phyloP scores from a whole-genome alignment of 2,888 invertebrate genomes.

The Poecilobothrus nobilitatus region DNA sequence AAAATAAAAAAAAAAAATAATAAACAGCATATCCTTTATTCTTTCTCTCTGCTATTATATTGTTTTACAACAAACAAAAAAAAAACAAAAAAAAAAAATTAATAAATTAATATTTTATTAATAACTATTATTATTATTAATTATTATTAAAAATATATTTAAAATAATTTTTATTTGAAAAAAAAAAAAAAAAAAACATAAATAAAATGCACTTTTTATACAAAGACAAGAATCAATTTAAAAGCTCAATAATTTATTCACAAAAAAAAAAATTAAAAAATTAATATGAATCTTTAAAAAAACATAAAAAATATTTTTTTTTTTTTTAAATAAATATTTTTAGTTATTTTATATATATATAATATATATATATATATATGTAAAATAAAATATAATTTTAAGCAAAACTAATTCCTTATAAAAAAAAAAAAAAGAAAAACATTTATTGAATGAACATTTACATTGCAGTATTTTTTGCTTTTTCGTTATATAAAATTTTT shows the following conservation, averaged over 20 bases:
- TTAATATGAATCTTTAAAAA: too few relatives aligned
- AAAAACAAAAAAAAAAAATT: too few relatives aligned
- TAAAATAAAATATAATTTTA: not conserved
- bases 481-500: not conserved
- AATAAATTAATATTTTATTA: too few relatives aligned
- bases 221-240: not conserved
- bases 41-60: too few relatives aligned
- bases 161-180: not conserved
- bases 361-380: not conserved
- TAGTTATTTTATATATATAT: not conserved
- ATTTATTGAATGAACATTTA: not conserved
- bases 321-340: too few relatives aligned
- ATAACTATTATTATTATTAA: too few relatives aligned
- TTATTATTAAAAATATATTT: too few relatives aligned
- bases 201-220: conserved; percentile 3
- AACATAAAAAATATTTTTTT: too few relatives aligned
- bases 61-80: too few relatives aligned
- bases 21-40: too few relatives aligned
- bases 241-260: conserved; percentile 6
- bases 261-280: too few relatives aligned
- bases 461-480: conserved; percentile 11
- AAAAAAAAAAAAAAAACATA: not conserved
- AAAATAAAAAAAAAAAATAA: too few relatives aligned
- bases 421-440: not conserved
- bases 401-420: not conserved